Conservation (phyloP, 2,888 invertebrate genomes). For the Nomada flava region DNA sequence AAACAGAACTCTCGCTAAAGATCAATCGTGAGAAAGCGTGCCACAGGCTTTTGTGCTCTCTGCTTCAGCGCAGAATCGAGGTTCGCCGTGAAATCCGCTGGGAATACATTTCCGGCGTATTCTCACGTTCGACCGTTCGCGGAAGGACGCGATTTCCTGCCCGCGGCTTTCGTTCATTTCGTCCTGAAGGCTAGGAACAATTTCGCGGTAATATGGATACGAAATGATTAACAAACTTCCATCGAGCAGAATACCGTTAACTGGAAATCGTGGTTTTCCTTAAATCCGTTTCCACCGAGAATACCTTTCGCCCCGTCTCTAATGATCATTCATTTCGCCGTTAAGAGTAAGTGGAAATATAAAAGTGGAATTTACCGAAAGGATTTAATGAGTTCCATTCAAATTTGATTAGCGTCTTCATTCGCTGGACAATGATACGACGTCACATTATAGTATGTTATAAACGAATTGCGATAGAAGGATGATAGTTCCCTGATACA, state of each 20-base stretch:
- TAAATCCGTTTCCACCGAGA: background rate
- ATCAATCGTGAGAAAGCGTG: slow-evolving; percentile 58
- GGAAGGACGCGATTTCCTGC: slow-evolving; percentile 60
- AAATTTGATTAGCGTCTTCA: too few relatives aligned
- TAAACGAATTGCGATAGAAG: too few relatives aligned
- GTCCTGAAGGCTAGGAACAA: slow-evolving; percentile 19
- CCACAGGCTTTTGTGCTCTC: background rate
- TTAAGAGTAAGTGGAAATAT: background rate
- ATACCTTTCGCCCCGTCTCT: background rate
- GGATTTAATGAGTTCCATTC: too few relatives aligned
- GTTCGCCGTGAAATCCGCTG: slow-evolving; percentile 63
- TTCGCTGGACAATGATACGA: too few relatives aligned
- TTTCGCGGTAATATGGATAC: background rate
- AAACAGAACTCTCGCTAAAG: slow-evolving; percentile 2
- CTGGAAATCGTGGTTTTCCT: slow-evolving; percentile 18
- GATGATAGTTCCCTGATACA: too few relatives aligned
- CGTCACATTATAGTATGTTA: too few relatives aligned
- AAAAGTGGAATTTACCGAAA: slow-evolving; percentile 1
- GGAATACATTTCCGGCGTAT: slow-evolving; percentile 78
- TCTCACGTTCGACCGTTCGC: slow-evolving; percentile 75
- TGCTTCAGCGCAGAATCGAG: slow-evolving; percentile 48
- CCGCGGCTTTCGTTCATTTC: slow-evolving; percentile 43
- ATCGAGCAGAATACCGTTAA: slow-evolving; percentile 9
- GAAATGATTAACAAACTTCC: slow-evolving; percentile 45
- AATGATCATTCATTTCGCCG: background rate